A percentile compares a stretch with the other conserved stretches of the same genome.
Conservation (phyloP, 2,797 vertebrate genomes). For the Apodemus agrarius region DNA sequence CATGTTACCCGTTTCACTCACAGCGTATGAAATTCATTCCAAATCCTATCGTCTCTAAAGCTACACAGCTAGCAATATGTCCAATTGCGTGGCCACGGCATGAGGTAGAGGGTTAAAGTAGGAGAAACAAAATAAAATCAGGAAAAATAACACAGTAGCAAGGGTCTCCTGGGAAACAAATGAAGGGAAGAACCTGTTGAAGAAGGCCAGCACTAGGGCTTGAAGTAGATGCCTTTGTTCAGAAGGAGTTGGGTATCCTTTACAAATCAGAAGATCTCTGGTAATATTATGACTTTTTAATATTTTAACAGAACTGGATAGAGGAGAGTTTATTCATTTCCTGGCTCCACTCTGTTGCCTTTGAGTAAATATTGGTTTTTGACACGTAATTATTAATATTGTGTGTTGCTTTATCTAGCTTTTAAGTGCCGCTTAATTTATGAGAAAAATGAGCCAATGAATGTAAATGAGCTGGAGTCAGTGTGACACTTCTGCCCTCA, state of each 20-base stretch:
- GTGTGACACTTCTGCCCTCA: background rate
- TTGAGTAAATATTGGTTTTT: constrained; percentile 21
- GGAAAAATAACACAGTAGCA: background rate
- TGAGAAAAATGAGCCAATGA: background rate
- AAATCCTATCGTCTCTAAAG: background rate
- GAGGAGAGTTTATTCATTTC: background rate
- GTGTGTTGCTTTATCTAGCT: background rate
- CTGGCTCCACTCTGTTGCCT: background rate
- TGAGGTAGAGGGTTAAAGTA: background rate
- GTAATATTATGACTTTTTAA: background rate
- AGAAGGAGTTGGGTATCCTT: background rate
- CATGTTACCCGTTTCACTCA: background rate
- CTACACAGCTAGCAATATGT: background rate
- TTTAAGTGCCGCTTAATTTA: constrained; percentile 1
- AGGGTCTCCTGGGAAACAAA: background rate
- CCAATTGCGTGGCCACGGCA: background rate
- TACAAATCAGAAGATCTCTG: background rate
- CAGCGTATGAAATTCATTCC: background rate
- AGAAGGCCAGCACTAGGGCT: background rate
- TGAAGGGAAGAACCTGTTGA: background rate
- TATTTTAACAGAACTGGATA: constrained; percentile 28
- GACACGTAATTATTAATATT: background rate
- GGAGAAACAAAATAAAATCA: background rate
- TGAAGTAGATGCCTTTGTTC: background rate
- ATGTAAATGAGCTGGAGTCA: background rate